Evolutionary conservation across 1,140 invertebrate species (phyloP).

Genomic region (Ditylenchus dipsaci): DNA sequence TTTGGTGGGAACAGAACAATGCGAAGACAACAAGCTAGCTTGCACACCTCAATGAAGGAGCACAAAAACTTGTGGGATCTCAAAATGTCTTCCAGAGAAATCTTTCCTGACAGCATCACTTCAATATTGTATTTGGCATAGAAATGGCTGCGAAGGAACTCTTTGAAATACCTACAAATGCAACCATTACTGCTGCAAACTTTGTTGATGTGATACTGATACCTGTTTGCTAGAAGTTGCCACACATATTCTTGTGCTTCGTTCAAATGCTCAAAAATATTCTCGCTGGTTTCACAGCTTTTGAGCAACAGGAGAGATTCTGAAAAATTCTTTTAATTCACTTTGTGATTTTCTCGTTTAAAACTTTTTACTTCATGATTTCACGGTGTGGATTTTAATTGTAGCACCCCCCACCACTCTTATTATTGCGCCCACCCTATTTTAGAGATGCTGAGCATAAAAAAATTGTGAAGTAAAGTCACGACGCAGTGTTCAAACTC

Average conservation of each 20-base stretch:
- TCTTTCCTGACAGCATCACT: not conserved
- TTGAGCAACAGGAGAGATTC: not conserved
- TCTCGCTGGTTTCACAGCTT: not conserved
- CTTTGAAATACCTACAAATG: conserved; percentile 7
- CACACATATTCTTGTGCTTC: not conserved
- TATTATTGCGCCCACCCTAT: too few species aligned
- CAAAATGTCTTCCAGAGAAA: conserved; percentile 12
- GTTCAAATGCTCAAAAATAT: not conserved
- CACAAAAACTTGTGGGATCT: conserved; percentile 7
- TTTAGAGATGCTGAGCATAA: too few species aligned
- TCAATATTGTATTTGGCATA: conserved; percentile 6
- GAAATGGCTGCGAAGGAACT: conserved; percentile 1
- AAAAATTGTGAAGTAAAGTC: too few species aligned
- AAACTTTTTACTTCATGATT: too few species aligned
- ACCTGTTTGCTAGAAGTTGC: not conserved
- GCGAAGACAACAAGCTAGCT: too few species aligned
- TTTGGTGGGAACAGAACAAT: not conserved
- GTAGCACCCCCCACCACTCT: too few species aligned
- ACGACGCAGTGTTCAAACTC: too few species aligned
- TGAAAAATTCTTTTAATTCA: not conserved
- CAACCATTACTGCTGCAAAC: not conserved
- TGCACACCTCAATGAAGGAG: conserved; percentile 12
- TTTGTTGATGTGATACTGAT: not conserved
- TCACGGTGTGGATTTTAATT: too few species aligned
- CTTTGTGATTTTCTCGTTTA: not conserved